Evolutionary conservation across 2,888 invertebrate species (phyloP).

Genomic region (Galeopsomyia nigrocyanea): DNA sequence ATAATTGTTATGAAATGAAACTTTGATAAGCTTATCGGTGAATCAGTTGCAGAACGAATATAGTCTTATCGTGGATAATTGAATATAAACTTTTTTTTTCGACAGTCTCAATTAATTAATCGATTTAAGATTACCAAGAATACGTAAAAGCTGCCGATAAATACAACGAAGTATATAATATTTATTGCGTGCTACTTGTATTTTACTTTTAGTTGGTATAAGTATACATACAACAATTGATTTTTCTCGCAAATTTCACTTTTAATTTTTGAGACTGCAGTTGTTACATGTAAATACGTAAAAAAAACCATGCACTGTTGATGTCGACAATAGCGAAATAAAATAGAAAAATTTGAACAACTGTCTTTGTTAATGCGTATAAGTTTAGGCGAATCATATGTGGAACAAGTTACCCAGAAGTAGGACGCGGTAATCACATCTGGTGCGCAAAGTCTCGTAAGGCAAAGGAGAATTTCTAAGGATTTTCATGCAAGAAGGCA

Average conservation of each 20-base stretch:
- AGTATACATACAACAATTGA: no score
- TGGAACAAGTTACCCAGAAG: constrained; percentile 65
- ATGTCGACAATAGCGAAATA: neutral
- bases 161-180: no score
- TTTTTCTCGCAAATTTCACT: no score
- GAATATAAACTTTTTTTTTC: no score
- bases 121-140: neutral
- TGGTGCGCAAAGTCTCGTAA: constrained; percentile 73
- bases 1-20: neutral
- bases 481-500: constrained; percentile 72
- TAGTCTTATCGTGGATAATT: no score
- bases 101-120: neutral
- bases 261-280: no score
- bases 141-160: no score
- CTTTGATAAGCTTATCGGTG: no score
- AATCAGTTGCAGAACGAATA: no score
- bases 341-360: neutral
- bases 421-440: constrained; percentile 74
- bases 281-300: neutral
- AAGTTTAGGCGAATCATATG: neutral
- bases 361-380: neutral
- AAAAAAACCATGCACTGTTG: neutral
- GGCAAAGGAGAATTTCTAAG: constrained; percentile 73
- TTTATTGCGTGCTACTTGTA: no score
- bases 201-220: no score